These are phyloP conservation scores for Diorhabda elongata DNA, from an alignment of 1,140 invertebrate genomes.

Conservation along the genomic window DNA sequence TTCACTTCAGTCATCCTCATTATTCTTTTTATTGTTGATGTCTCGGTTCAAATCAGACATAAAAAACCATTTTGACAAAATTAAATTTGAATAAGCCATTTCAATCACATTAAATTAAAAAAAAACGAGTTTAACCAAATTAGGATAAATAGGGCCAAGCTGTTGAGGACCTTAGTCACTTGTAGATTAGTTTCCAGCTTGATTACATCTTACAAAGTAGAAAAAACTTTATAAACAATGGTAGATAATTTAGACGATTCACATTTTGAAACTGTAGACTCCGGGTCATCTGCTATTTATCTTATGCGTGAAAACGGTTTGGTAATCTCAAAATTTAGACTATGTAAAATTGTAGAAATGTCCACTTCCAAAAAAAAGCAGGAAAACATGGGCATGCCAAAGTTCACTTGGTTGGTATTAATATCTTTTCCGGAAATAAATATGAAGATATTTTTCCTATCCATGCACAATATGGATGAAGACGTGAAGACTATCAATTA, in stretches of 20 bases:
- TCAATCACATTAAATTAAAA: too few relatives aligned
- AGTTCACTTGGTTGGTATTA: conserved; percentile 92
- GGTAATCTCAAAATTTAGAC: conserved; percentile 94
- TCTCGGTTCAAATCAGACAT: too few relatives aligned
- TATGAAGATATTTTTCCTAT: conserved; percentile 99
- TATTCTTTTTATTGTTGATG: too few relatives aligned
- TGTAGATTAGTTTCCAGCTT: background rate
- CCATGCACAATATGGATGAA: conserved; percentile 99
- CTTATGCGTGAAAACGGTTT: conserved; percentile 98
- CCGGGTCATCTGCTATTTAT: conserved; percentile 94
- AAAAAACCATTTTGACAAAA: too few relatives aligned
- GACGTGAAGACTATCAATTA: conserved; percentile 94
- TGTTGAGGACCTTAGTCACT: too few relatives aligned
- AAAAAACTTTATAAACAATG: conserved; percentile 52
- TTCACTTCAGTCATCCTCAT: too few relatives aligned
- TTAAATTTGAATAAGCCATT: too few relatives aligned
- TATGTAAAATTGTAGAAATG: conserved; percentile 99
- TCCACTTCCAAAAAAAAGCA: conserved; percentile 96
- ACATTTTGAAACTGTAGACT: conserved; percentile 86
- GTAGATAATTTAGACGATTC: conserved; percentile 78
- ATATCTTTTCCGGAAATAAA: conserved; percentile 95
- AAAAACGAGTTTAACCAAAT: too few relatives aligned
- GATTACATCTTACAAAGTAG: conserved; percentile 39
- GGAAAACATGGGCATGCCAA: conserved; percentile 99
- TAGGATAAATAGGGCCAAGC: too few relatives aligned